Base-by-base conservation (phyloP, 2,113 vertebrate species). In the Xenus cinereus region DNA sequence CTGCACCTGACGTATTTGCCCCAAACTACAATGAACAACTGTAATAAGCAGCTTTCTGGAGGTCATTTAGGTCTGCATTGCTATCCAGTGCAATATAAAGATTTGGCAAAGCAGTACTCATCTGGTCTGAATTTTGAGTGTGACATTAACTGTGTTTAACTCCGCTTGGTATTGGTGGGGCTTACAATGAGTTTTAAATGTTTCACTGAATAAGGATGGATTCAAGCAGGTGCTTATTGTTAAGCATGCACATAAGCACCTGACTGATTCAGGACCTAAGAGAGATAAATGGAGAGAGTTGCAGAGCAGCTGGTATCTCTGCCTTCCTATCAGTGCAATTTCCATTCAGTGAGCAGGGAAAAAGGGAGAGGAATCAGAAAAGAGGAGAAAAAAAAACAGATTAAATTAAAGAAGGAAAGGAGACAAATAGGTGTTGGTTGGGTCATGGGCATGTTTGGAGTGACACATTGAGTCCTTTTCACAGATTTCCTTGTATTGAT, bases 281-380 rank as follows among this genome's bases (percentile, higher is more conserved):
- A 93, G 86, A 87, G 80, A 93, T 43, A 92, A 92, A 94, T 71
- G 74, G 64, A 46, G 63, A 87, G 89, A 87, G 62, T 39, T 79
- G 15, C 24, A 62, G 80, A 96, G 84, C 96, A 96, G 91, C 91
- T 95, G 92, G 41, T 82, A 71, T 76, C 59, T 72, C 71, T 89
- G 67, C 50, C n/a, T 87, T 82, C 32, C n/a, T 66, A 51, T 69
- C 89, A 83, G 50, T 15, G 32, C 9, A 43, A 75, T 87, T 96
- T 79, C 74, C 50, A 64, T 66, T 62, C 71, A 57, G 7, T 43
- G 46, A 91, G 53, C 37, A 80, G 84, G 50, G 82, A 18, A 92
- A 89, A 76, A 95, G 8, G 14, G 53, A 84, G 85, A 50, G 28
- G 26, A 93, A 73, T 27, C 7, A 41, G 67, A 83, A 91, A 88